Base-by-base conservation (phyloP, 2,113 vertebrate genomes). In the Dipodomys spectabilis region DNA sequence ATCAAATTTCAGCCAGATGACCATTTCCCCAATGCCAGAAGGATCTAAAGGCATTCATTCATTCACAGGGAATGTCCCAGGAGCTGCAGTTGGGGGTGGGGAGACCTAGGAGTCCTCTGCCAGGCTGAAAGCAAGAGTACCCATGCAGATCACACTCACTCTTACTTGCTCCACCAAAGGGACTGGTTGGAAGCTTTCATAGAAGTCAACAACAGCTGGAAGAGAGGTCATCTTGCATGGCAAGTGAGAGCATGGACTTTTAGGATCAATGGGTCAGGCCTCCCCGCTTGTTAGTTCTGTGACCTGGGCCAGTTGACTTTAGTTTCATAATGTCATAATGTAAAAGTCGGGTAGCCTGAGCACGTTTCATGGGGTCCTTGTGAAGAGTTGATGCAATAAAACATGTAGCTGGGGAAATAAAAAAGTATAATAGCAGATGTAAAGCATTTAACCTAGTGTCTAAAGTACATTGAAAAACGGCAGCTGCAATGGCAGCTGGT, bases 221-320 rank as follows among this genome's bases (percentile, higher is more conserved):
- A 64, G 0, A 49, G 64, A 92, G 57, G 75, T 30, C 27, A 10
- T 5, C 1, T 0, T 27, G 45, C 2, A 0, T 5, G 15, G 30
- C 4, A 57, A 57, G n/a, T 72, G 71, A n/a, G 60, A 73, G 28
- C n/a, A 22, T 0, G 23, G 19, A 20, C 68, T 81, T 82, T 60
- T 57, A 57, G 32, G 32, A 64, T 62, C 45, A 30, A 11, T 22
- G 67, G 18, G 35, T 16, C 78, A 19, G 32, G 6, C 23, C 71
- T 71, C 23, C 49, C 53, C n/a, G 22, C 15, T 5, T 23, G 22
- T 64, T 82, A 57, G 23, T 18, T 62, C 75, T 75, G 49, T 88
- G 64, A 77, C 28, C 65, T 72, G 27, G 35, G 68, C 30, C 22
- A 75, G 53, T 44, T 30, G 9, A 20, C 72, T 83, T 39, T 23